Conservation (phyloP, 2,888 invertebrate genomes). For the Pandemis corylana region DNA sequence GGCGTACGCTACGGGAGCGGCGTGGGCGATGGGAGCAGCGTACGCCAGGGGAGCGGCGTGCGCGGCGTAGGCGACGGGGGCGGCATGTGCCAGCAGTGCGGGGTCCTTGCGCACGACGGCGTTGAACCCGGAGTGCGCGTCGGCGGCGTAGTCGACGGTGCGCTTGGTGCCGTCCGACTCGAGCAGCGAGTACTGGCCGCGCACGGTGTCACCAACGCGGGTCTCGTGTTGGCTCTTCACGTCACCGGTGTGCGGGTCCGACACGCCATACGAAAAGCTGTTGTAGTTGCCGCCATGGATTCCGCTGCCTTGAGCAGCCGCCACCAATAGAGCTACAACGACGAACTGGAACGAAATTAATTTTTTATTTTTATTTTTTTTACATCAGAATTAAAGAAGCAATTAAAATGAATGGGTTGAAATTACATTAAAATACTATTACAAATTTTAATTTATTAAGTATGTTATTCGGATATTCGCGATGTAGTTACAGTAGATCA, state of each 20-base stretch:
- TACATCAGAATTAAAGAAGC: background rate
- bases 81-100: slow-evolving; percentile 28
- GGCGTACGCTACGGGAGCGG: slow-evolving; percentile 30
- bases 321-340: slow-evolving; percentile 75
- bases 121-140: slow-evolving; percentile 63
- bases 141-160: slow-evolving; percentile 67
- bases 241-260: slow-evolving; percentile 80
- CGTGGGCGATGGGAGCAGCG: slow-evolving; percentile 29
- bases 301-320: slow-evolving; percentile 74
- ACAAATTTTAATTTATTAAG: background rate
- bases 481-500: background rate
- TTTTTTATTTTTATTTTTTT: background rate
- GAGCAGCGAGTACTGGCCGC: slow-evolving; percentile 65
- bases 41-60: slow-evolving; percentile 40
- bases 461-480: background rate
- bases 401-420: too few species aligned
- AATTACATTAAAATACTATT: too few species aligned
- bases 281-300: slow-evolving; percentile 72
- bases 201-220: slow-evolving; percentile 81
- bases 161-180: slow-evolving; percentile 69
- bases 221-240: slow-evolving; percentile 86
- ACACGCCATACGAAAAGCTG: slow-evolving; percentile 79
- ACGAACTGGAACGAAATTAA: slow-evolving; percentile 64
- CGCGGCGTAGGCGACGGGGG: slow-evolving; percentile 43
- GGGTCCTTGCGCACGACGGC: slow-evolving; percentile 66